phyloP scores from a whole-genome alignment of 2,797 vertebrate genomes.

The Gouania willdenowi region DNA sequence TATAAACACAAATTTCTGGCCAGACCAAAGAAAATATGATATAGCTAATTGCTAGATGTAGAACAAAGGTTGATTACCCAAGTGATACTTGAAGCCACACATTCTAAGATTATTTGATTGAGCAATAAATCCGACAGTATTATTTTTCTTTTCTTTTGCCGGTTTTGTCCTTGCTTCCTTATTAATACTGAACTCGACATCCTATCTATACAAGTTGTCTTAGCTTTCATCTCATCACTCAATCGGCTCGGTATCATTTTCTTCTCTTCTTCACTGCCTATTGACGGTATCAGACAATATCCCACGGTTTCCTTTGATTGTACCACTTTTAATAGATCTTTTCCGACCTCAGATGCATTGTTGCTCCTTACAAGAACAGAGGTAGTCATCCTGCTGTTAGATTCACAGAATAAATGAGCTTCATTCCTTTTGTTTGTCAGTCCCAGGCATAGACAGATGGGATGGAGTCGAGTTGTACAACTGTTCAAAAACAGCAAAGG shows the following conservation, averaged over 20 bases:
- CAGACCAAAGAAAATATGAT: no score
- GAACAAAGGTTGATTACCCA: no score
- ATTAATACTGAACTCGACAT: no score
- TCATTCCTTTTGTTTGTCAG: conserved; percentile 1
- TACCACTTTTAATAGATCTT: conserved; percentile 17
- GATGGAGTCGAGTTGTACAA: not conserved
- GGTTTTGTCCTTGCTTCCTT: no score
- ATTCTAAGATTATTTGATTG: no score
- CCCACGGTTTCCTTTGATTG: conserved; percentile 18
- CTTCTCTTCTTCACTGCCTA: not conserved
- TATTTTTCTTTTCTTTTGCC: no score
- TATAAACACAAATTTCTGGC: no score
- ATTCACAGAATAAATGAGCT: conserved; percentile 16
- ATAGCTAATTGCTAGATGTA: no score
- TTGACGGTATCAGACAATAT: conserved; percentile 18
- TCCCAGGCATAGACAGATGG: not conserved
- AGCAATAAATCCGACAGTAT: no score
- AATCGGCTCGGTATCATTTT: no score
- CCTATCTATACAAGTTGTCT: no score
- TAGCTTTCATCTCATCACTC: conserved; percentile 13
- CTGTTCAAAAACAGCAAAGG: not conserved
- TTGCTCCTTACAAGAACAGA: not conserved
- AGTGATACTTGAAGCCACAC: no score
- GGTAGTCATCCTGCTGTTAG: conserved; percentile 9
- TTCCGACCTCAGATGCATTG: conserved; percentile 9